These are phyloP conservation scores for Noctua fimbriata DNA, from an alignment of 2,888 invertebrate genomes.

Conservation along the genomic window DNA sequence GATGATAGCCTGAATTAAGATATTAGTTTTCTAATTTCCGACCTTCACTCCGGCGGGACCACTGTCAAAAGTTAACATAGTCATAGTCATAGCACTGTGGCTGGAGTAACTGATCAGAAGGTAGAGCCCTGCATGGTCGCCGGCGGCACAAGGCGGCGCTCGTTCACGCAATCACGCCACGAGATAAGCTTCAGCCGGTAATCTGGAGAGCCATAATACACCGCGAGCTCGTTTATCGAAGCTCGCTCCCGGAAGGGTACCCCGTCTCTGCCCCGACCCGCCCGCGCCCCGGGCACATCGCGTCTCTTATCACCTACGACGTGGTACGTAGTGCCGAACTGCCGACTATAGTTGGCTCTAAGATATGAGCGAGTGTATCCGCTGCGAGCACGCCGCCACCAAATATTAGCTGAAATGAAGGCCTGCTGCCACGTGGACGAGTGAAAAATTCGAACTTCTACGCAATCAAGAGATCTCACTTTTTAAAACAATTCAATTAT, in stretches of 20 bases:
- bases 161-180: slow-evolving; percentile 8
- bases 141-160: slow-evolving; percentile 6
- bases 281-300: slow-evolving; percentile 23
- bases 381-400: not conserved
- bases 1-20: not conserved
- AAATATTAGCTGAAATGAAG: too few species aligned
- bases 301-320: slow-evolving; percentile 37
- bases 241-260: slow-evolving; percentile 38
- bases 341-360: slow-evolving; percentile 37
- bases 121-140: not conserved
- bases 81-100: not conserved
- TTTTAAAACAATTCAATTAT: too few species aligned
- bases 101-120: not conserved
- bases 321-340: slow-evolving; percentile 27
- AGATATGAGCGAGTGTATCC: slow-evolving; percentile 36
- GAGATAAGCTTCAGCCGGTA: slow-evolving; percentile 53
- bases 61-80: not conserved
- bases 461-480: too few species aligned
- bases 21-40: not conserved
- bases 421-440: too few species aligned
- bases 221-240: slow-evolving; percentile 42
- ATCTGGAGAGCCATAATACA: slow-evolving; percentile 56
- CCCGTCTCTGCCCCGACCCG: not conserved
- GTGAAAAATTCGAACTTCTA: too few species aligned
- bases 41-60: not conserved